Evolutionary conservation across 1,140 invertebrate species (phyloP).

Genomic region (Zaprionus vittiger): DNA sequence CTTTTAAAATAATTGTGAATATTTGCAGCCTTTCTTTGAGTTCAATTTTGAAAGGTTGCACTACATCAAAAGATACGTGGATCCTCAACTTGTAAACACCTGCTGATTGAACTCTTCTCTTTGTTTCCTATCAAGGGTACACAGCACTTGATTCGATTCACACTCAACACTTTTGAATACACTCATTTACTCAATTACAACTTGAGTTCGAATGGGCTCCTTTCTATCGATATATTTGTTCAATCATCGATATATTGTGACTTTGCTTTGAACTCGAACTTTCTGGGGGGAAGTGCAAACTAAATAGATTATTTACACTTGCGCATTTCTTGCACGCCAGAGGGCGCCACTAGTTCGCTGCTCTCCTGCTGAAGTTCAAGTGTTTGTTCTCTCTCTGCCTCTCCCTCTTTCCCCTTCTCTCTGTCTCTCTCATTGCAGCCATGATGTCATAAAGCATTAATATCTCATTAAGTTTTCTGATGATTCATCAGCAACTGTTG

Average conservation of each 20-base stretch:
- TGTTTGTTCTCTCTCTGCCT: background rate
- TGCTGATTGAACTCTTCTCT: background rate
- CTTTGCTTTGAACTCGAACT: slow-evolving; percentile 21
- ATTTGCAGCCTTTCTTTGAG: too few relatives aligned
- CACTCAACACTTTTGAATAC: slow-evolving; percentile 5
- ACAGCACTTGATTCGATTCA: slow-evolving; percentile 11
- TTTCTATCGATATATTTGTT: slow-evolving; percentile 36
- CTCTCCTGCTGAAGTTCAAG: slow-evolving; percentile 12
- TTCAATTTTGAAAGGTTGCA: too few relatives aligned
- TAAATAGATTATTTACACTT: slow-evolving; percentile 10
- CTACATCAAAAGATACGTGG: too few relatives aligned
- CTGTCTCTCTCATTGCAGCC: slow-evolving; percentile 9
- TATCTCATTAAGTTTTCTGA: slow-evolving; percentile 77
- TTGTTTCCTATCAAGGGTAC: background rate
- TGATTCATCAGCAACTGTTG: slow-evolving; percentile 65
- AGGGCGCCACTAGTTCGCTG: slow-evolving; percentile 17
- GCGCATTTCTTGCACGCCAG: slow-evolving; percentile 3
- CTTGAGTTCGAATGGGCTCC: slow-evolving; percentile 23
- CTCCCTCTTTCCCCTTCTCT: background rate
- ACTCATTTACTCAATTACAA: slow-evolving; percentile 29
- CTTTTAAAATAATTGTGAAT: too few relatives aligned
- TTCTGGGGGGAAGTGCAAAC: background rate
- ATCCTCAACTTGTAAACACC: background rate
- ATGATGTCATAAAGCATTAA: slow-evolving; percentile 72
- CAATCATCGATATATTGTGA: slow-evolving; percentile 26